Base-by-base conservation (phyloP, 2,113 vertebrate genomes). In the Coptodon rendalli region DNA sequence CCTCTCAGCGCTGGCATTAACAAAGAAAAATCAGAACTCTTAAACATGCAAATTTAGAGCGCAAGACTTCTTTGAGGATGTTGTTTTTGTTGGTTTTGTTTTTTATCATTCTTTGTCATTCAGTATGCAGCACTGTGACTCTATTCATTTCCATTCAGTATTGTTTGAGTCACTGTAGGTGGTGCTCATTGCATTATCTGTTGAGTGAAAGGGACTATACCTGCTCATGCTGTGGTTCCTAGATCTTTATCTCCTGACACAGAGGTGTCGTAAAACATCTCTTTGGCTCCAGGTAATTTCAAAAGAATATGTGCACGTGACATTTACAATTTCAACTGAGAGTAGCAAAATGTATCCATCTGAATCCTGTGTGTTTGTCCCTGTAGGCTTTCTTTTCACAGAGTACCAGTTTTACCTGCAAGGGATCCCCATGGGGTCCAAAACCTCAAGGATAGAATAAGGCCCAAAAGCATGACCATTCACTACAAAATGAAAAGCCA, bases 401-500 rank as follows among this genome's bases (percentile, higher is more conserved):
- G 24, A 54, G 45, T 10, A 59, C 24, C 76, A 81, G 57, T 86
- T 82, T 81, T 48, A 84, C 56, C 87, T 86, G 80, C 79, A 52
- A 61, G 81, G 68, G 53, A 83, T 59, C 68, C 48, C 82, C 61
- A 90, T 84, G 61, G 73, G 27, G 50, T 34, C 45, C n/a, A n/a
- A 61, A n/a, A 78, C 17, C 7, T 50, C 24, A 4, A 68, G 53
- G 80, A 57, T 50, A 17, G 16, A 87, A 43, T 52, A 84, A 79
- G 36, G 16, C 43, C 31, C 45, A 90, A 87, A 71, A 93, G 86
- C 92, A 79, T 78, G 68, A 84, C 85, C 81, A 34, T 78, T 94
- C 80, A 63, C 71, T 40, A 43, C 50, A 85, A 84, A 80, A 87
- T 73, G 85, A 87, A 76, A 82, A 83, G 71, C 81, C 53, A 66